These are phyloP conservation scores for Notoglanidium macrostoma DNA, from an alignment of 2,797 vertebrate species.

Conservation along the genomic window DNA sequence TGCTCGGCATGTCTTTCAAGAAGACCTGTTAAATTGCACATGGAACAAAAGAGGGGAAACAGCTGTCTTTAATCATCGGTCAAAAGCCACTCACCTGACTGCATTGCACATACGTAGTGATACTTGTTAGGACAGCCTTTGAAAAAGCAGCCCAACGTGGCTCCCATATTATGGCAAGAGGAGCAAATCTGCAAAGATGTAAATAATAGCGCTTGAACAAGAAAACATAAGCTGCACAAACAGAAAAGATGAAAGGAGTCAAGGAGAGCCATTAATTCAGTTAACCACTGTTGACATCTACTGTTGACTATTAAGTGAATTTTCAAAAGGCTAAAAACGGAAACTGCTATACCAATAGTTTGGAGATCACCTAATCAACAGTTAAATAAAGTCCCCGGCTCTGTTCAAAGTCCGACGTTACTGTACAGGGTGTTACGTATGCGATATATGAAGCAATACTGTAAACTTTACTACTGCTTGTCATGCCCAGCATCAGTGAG, in stretches of 20 bases:
- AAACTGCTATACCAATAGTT: neutral
- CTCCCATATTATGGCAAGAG: constrained; percentile 67
- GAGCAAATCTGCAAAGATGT: constrained; percentile 69
- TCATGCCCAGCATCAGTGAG: neutral
- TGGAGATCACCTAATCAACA: neutral
- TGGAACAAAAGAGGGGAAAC: neutral
- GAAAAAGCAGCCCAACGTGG: constrained; percentile 77
- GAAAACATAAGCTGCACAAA: neutral
- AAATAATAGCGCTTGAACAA: constrained; percentile 5
- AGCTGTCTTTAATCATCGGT: constrained; percentile 9
- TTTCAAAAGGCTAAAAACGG: neutral
- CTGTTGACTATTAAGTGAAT: neutral
- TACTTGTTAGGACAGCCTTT: constrained; percentile 79
- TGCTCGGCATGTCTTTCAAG: constrained; percentile 9
- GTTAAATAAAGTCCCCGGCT: neutral
- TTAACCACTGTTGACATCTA: neutral
- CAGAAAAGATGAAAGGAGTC: neutral
- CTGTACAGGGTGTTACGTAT: neutral
- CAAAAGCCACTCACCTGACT: constrained; percentile 69
- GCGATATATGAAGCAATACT: neutral
- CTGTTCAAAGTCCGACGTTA: neutral
- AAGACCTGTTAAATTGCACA: constrained; percentile 4
- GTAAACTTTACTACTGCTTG: neutral
- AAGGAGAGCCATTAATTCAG: neutral
- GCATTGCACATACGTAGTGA: constrained; percentile 79